A percentile compares a stretch with the other conserved stretches of the same genome.
Evolutionary conservation across 1,140 invertebrate species (phyloP).

Genomic region (Pomacea maculata): DNA sequence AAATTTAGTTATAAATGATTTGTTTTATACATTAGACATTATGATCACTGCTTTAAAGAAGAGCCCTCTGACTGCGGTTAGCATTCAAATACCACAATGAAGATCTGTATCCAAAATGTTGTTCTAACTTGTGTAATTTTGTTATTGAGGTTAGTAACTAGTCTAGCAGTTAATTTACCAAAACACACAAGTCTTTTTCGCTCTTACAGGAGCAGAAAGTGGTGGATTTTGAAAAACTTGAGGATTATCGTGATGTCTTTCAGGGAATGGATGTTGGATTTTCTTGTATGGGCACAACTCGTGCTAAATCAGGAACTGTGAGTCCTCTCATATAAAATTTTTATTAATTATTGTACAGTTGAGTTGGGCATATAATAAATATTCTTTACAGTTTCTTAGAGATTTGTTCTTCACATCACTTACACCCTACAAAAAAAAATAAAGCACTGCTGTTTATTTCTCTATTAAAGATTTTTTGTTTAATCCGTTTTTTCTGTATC

Average conservation of each 20-base stretch:
- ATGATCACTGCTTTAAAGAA: too few relatives aligned
- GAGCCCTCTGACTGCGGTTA: too few relatives aligned
- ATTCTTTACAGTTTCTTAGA: background rate
- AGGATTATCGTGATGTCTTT: conserved; percentile 66
- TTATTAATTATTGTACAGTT: too few relatives aligned
- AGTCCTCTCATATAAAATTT: conserved; percentile 6
- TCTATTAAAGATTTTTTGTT: background rate
- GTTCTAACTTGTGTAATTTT: too few relatives aligned
- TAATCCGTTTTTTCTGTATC: conserved; percentile 4
- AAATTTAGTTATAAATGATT: too few relatives aligned
- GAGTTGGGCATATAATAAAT: too few relatives aligned
- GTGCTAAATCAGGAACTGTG: conserved; percentile 67
- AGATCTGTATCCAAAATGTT: too few relatives aligned
- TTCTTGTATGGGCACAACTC: conserved; percentile 70
- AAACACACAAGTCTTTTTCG: background rate
- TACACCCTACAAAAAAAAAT: too few relatives aligned
- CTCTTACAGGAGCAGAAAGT: conserved; percentile 57
- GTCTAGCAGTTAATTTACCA: too few relatives aligned
- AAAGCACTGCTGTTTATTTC: background rate
- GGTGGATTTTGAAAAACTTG: conserved; percentile 71
- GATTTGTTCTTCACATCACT: background rate
- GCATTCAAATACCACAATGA: too few relatives aligned
- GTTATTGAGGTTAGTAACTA: too few relatives aligned
- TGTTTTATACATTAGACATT: too few relatives aligned
- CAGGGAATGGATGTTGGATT: conserved; percentile 67